Base-by-base conservation (phyloP, 2,113 vertebrate genomes). In the Forbesichthys agassizii region DNA sequence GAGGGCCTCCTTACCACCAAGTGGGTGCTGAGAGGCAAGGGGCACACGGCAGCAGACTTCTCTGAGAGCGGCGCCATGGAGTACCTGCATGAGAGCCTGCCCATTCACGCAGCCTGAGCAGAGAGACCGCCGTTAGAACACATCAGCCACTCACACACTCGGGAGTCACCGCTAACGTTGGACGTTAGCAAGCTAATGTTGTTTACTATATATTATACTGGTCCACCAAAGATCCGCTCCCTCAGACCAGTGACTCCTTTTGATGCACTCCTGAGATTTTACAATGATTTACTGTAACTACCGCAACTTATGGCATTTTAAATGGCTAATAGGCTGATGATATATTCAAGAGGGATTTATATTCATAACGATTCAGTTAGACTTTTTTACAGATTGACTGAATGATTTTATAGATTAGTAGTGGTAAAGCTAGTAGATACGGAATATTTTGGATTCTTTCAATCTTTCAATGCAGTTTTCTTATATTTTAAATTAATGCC, bases 1-100 rank as follows among this genome's bases (percentile, higher is more conserved):
- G 98, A 98, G 80, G 98, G 96, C 66, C 93, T 99, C 9, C 94
- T 99, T 59, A 98, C 97, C 59, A 96, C 96, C 0, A 99, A 99
- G 86, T 99, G 98, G 97, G 87, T 99, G 66, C 89, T 99, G 48
- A 93, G 96, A 36, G 97, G 97, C 0, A 88, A 95, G 12, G 96
- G 94, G 53, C 97, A 99, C 2, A 91, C 95, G 9, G 95, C 92
- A 61, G 94, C 96, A 0, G 94, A 97, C 87, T 99, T 99, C 86
- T 94, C 95, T 0, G 96, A 98, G 59, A 91, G 95, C 0, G 97
- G 97, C 16, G 94, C 76, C 79, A 94, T 95, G 91, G 93, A 94
- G 33, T 98, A 92, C 57, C 92, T 98, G 64, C 96, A 98, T 14
- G 94, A 98, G 87, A 96, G 85, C 77, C 90, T 98, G 42, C 95